Evolutionary conservation across 2,888 invertebrate genomes (phyloP), one percentile per base, ranked within the genome.

Genomic region (Ormyrus rosae): DNA sequence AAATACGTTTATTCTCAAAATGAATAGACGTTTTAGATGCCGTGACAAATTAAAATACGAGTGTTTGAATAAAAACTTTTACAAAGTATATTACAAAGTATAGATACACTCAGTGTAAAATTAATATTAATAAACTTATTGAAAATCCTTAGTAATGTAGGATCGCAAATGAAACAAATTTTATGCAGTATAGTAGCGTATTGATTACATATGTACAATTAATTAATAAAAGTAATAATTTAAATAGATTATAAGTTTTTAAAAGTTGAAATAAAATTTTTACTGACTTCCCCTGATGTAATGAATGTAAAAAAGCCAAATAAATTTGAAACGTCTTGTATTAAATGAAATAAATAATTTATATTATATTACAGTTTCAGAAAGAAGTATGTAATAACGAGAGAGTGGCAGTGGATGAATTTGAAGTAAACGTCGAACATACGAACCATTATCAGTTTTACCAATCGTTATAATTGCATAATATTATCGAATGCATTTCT

Each of bases 381-480:
- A 81, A 86, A 83, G 84, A 74, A 73, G 68, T 82, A 34, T 71
- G 84, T 83, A 85, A 83, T 83, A 86, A 86, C 82, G 84, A 67
- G 53, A 87, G 83, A 86, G 86, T 89, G 89, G 89, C 89, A 89
- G 88, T 89, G 88, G 86, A 87, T 86, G 85, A 87, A 86, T 85
- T 85, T 82, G 72, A 85, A 86, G 75, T 19, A 83, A 85, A 85
- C 51, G 46, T 64, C 19, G 34, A 69, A 73, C 8, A 50, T 65
- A 60, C 58, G 50, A 60, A 78, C 64, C 34, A 80, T 48, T 67
- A 60, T 70, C 69, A 71, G 13, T 13, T 69, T 71, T n/a, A 7
- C 80, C 68, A 61, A 81, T 77, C 58, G 13, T 69, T 6, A 67
- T 10, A 51, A 46, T 56, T 67, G n/a, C 64, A 56, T 68, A 72